Evolutionary conservation across 23 tunicate genomes (phyloP).

Genomic region (Styela plicata): DNA sequence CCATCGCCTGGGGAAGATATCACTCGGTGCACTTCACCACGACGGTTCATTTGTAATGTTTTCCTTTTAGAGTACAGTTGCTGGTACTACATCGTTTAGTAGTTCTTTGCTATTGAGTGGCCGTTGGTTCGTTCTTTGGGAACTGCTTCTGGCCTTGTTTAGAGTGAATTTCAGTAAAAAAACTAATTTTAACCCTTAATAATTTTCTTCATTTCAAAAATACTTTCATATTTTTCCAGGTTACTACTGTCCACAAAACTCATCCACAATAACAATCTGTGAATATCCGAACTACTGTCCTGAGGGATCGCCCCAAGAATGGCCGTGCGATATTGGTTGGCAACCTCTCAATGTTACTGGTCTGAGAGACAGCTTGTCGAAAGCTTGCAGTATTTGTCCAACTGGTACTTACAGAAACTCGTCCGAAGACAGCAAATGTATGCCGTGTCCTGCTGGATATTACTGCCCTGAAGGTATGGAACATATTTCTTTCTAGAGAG

Average conservation of each 20-base stretch:
- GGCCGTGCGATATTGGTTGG: constrained; percentile 82
- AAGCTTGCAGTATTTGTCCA: constrained; percentile 89
- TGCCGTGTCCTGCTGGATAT: constrained; percentile 98
- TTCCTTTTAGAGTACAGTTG: too few relatives aligned
- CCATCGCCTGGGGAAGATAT: too few relatives aligned
- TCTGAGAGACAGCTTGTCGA: constrained; percentile 43
- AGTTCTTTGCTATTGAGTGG: too few relatives aligned
- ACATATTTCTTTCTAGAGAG: neutral
- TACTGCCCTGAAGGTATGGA: constrained; percentile 94
- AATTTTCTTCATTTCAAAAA: too few relatives aligned
- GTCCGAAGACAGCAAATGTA: constrained; percentile 68
- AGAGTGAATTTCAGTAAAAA: too few relatives aligned
- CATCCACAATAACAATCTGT: constrained; percentile 39
- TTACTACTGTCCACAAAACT: constrained; percentile 33
- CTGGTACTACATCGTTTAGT: too few relatives aligned
- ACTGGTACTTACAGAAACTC: constrained; percentile 83
- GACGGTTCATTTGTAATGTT: too few relatives aligned
- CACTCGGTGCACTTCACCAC: too few relatives aligned
- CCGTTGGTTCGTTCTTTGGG: too few relatives aligned
- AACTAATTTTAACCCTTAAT: too few relatives aligned
- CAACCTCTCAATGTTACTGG: constrained; percentile 93
- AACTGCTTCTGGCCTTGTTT: too few relatives aligned
- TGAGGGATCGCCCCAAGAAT: constrained; percentile 58
- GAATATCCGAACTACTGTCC: constrained; percentile 97
- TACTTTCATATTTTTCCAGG: too few relatives aligned